These are phyloP conservation scores for Eurystomus glaucurus DNA, from an alignment of 2,797 vertebrate genomes.

Conservation along the genomic window DNA sequence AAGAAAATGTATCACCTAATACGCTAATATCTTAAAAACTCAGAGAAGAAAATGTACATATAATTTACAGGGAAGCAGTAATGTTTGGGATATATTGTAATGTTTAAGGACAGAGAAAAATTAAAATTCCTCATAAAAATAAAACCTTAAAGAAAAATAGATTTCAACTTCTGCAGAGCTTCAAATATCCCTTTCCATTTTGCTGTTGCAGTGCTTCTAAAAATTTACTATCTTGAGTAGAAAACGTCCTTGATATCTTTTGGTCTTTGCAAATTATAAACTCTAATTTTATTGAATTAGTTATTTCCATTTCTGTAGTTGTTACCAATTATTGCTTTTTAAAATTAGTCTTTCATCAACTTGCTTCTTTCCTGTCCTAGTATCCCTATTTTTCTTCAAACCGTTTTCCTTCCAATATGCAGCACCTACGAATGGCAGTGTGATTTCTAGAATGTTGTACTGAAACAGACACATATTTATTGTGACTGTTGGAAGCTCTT, in stretches of 20 bases:
- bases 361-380: not conserved
- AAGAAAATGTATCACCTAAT: not conserved
- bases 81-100: not conserved
- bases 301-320: not conserved
- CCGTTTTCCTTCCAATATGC: not conserved
- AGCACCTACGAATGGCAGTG: not conserved
- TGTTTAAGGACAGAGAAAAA: not conserved
- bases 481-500: not conserved
- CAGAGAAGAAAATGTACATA: not conserved
- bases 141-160: not conserved
- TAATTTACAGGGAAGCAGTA: not conserved
- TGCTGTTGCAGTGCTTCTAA: not conserved
- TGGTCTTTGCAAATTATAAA: not conserved
- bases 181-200: accelerated
- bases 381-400: not conserved
- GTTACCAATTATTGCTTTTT: not conserved
- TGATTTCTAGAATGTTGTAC: not conserved
- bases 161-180: not conserved
- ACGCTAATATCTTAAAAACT: not conserved
- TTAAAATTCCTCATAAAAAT: not conserved
- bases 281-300: not conserved
- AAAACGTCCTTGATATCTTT: not conserved
- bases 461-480: not conserved
- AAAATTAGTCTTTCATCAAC: not conserved
- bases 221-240: not conserved